These are phyloP conservation scores for Leptinotarsa texana DNA, from an alignment of 1,140 invertebrate species.

Conservation along the genomic window DNA sequence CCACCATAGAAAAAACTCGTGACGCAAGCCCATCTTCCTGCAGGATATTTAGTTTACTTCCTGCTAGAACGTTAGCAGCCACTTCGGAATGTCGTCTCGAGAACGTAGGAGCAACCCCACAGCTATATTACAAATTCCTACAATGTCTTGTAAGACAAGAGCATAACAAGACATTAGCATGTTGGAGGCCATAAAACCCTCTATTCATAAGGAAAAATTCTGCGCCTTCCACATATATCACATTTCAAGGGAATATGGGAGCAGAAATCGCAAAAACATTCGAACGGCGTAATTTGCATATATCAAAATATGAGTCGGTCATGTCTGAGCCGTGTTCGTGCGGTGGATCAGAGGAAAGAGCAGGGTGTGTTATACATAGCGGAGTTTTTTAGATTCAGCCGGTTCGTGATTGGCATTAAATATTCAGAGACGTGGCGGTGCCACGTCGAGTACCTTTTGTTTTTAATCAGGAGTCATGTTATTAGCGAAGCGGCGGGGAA, in stretches of 20 bases:
- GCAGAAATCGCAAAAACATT: conserved; percentile 28
- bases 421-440: conserved; percentile 33
- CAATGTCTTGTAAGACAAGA: conserved; percentile 25
- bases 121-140: conserved; percentile 26
- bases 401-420: conserved; percentile 26
- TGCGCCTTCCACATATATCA: conserved; percentile 21
- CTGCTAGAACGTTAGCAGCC: not conserved
- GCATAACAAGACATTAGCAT: conserved; percentile 26
- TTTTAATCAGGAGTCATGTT: conserved; percentile 29
- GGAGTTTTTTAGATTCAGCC: conserved; percentile 13
- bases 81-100: conserved; percentile 4
- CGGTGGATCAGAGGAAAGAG: conserved; percentile 17
- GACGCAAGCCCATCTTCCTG: not conserved
- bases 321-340: conserved; percentile 25
- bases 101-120: not conserved
- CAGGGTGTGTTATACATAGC: conserved; percentile 8
- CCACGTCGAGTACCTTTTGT: conserved; percentile 28
- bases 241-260: conserved; percentile 24
- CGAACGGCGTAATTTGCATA: conserved; percentile 30
- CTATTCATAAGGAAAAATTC: conserved; percentile 27
- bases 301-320: conserved; percentile 30
- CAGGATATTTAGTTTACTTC: not conserved
- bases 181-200: conserved; percentile 18
- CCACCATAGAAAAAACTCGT: too few species aligned
- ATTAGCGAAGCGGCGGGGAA: not conserved